phyloP scores from a whole-genome alignment of 2,888 invertebrate species.

The Cheilosia variabilis region DNA sequence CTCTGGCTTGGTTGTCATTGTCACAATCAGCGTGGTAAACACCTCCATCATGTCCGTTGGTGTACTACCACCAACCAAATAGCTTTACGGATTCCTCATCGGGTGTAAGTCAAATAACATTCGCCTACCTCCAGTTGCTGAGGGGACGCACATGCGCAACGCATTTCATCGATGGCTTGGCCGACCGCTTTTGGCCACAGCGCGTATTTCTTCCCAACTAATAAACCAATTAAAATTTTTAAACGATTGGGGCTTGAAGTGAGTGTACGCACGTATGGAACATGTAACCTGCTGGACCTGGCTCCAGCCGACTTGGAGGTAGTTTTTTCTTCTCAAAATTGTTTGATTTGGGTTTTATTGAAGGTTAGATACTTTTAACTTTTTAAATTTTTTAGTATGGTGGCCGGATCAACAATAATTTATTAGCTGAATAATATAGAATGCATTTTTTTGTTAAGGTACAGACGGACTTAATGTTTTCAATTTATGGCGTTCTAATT shows the following conservation, averaged over 20 bases:
- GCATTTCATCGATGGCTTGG: constrained; percentile 45
- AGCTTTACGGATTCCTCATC: constrained; percentile 35
- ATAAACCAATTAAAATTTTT: constrained; percentile 69
- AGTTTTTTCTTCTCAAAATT: not conserved
- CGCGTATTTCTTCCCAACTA: constrained; percentile 21
- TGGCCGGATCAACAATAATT: no score
- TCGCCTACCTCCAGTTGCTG: constrained; percentile 3
- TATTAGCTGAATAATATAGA: no score
- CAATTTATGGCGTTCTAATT: no score
- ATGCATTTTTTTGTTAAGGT: no score
- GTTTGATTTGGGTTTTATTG: not conserved
- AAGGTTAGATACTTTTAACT: no score
- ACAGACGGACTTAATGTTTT: no score
- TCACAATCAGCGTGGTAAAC: constrained; percentile 69
- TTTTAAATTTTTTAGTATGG: no score
- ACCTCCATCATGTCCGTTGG: constrained; percentile 65
- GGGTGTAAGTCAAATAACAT: constrained; percentile 38
- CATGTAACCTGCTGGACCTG: not conserved
- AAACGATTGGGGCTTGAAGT: constrained; percentile 15
- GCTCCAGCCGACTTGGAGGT: not conserved
- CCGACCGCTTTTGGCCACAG: constrained; percentile 34
- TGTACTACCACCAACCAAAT: constrained; percentile 47
- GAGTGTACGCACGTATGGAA: constrained; percentile 6
- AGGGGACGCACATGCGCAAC: constrained; percentile 23
- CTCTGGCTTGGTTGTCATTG: constrained; percentile 63